Conservation (phyloP, 2,888 invertebrate species). For the Euplexia lucipara region DNA sequence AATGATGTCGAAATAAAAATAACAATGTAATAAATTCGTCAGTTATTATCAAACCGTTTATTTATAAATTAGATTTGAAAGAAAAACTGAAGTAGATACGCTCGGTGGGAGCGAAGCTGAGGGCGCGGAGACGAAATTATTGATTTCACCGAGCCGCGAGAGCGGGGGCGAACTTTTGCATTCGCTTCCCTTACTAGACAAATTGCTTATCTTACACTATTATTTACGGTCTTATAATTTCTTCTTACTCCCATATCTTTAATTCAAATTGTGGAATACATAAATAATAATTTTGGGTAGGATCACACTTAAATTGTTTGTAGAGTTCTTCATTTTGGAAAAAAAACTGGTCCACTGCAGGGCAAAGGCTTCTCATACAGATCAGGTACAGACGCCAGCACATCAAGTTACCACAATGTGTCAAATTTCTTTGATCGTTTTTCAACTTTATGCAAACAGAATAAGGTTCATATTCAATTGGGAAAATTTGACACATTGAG, state of each 20-base stretch:
- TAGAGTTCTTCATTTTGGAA: too few relatives aligned
- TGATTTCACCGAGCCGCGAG: conserved; percentile 80
- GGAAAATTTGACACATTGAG: too few relatives aligned
- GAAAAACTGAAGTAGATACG: conserved; percentile 43
- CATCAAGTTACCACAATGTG: too few relatives aligned
- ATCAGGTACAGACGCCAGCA: too few relatives aligned
- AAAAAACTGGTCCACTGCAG: too few relatives aligned
- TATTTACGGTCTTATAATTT: conserved; percentile 62
- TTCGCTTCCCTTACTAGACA: conserved; percentile 78
- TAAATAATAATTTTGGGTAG: conserved; percentile 9
- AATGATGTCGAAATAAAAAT: not conserved
- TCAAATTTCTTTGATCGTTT: too few relatives aligned
- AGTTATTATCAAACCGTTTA: conserved; percentile 30
- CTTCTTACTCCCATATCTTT: conserved; percentile 25
- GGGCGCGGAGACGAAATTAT: conserved; percentile 83
- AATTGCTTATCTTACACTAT: conserved; percentile 77
- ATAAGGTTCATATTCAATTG: too few relatives aligned
- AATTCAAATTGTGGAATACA: conserved; percentile 34
- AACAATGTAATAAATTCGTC: not conserved
- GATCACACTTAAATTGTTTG: not conserved
- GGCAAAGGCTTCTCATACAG: too few relatives aligned
- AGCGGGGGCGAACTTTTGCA: conserved; percentile 82
- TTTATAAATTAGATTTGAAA: conserved; percentile 50
- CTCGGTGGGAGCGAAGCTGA: conserved; percentile 54
- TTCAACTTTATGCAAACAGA: too few relatives aligned